Percentiles rank a stretch among this genome's conserved stretches.
Conservation (phyloP, 2,113 vertebrate species). For the Aegotheles bennettii region DNA sequence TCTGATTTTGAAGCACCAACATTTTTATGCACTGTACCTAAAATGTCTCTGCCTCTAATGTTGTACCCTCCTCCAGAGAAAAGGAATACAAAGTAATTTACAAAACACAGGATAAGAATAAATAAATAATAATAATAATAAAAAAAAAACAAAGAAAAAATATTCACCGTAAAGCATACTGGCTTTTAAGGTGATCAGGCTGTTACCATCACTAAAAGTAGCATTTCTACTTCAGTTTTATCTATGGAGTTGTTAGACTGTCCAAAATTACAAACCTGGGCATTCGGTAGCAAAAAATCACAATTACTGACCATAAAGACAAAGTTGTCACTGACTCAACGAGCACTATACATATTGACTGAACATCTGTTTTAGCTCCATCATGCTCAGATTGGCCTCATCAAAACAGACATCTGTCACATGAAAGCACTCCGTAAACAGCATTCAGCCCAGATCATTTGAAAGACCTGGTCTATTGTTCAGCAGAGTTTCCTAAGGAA, state of each 20-base stretch:
- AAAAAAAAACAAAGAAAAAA: no score
- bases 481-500: constrained; percentile 44
- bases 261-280: no score
- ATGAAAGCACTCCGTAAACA: neutral
- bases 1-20: neutral
- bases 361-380: neutral
- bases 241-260: neutral
- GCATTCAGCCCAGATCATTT: neutral
- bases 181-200: neutral
- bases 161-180: neutral
- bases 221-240: neutral
- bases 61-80: neutral
- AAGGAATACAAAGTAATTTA: neutral
- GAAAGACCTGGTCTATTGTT: constrained; percentile 21
- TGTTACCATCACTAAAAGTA: neutral
- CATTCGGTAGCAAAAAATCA: neutral
- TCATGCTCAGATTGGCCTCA: neutral
- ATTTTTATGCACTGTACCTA: neutral
- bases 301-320: neutral
- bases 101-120: neutral
- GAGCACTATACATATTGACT: neutral
- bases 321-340: neutral
- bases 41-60: neutral
- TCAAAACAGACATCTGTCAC: neutral
- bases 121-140: no score